Conservation (phyloP, 2,113 vertebrate species). For the Neodon shergylaensis region DNA sequence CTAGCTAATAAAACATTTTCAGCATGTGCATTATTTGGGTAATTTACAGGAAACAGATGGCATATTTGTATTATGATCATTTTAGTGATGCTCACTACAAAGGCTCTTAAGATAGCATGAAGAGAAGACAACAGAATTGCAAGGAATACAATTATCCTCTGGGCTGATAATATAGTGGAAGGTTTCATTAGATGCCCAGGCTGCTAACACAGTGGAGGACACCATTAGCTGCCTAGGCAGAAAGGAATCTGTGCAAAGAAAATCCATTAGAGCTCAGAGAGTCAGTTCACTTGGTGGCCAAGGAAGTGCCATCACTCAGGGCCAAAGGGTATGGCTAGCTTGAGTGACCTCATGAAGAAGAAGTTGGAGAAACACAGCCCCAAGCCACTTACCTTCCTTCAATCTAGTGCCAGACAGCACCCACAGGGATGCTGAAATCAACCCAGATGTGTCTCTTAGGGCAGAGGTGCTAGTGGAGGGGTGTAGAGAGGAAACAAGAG, state of each 20-base stretch:
- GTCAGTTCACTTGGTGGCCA: not conserved
- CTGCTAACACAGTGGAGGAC: not conserved
- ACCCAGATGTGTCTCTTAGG: not conserved
- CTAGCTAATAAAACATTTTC: conserved; percentile 55
- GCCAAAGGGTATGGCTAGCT: not conserved
- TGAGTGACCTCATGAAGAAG: not conserved
- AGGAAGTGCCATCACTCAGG: not conserved
- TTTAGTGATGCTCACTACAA: conserved; percentile 17
- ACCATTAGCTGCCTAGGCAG: no score
- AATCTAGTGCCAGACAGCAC: not conserved
- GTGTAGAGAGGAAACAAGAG: fast-evolving
- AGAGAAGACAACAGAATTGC: not conserved
- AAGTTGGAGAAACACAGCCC: not conserved
- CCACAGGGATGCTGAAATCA: not conserved
- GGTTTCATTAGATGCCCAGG: no score
- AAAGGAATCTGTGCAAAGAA: not conserved
- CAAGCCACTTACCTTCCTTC: not conserved
- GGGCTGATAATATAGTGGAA: not conserved
- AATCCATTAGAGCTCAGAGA: not conserved
- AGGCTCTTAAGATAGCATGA: not conserved
- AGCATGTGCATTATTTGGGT: conserved; percentile 21
- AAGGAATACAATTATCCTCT: not conserved
- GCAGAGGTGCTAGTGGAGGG: not conserved
- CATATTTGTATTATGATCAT: conserved; percentile 21
- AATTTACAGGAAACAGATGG: not conserved